Evolutionary conservation across 2,888 invertebrate genomes (phyloP).

Genomic region (Spilosoma lubricipeda): DNA sequence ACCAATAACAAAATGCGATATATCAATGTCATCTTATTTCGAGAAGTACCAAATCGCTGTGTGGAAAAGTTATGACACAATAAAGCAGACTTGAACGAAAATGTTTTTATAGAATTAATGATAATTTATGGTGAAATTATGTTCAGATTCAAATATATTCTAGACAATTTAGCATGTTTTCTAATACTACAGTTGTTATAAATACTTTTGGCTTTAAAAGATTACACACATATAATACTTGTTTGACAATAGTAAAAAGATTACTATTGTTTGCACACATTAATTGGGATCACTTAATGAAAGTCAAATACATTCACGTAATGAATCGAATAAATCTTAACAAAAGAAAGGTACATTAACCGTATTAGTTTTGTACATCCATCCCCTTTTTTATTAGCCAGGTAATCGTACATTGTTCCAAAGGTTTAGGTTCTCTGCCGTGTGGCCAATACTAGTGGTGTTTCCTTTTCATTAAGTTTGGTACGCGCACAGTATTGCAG

Average conservation of each 20-base stretch:
- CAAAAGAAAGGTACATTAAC: conserved; percentile 14
- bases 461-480: conserved; percentile 81
- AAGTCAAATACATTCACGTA: not conserved
- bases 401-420: conserved; percentile 38
- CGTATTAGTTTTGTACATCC: conserved; percentile 18
- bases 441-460: conserved; percentile 65
- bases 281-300: conserved; percentile 1
- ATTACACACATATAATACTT: no score
- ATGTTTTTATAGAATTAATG: no score
- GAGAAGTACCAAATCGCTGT: not conserved
- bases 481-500: conserved; percentile 82
- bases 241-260: not conserved
- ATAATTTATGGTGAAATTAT: no score
- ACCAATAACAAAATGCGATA: not conserved
- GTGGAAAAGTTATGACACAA: not conserved
- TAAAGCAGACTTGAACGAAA: not conserved
- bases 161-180: not conserved
- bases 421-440: conserved; percentile 58
- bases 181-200: not conserved
- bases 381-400: conserved; percentile 16
- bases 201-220: not conserved
- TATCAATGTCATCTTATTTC: not conserved
- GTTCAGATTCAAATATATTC: not conserved
- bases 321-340: conserved; percentile 12
- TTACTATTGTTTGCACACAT: not conserved